Evolutionary conservation across 53 echinoderm and acorn worm genomes (phyloP).

Genomic region (Glandiceps talaboti): DNA sequence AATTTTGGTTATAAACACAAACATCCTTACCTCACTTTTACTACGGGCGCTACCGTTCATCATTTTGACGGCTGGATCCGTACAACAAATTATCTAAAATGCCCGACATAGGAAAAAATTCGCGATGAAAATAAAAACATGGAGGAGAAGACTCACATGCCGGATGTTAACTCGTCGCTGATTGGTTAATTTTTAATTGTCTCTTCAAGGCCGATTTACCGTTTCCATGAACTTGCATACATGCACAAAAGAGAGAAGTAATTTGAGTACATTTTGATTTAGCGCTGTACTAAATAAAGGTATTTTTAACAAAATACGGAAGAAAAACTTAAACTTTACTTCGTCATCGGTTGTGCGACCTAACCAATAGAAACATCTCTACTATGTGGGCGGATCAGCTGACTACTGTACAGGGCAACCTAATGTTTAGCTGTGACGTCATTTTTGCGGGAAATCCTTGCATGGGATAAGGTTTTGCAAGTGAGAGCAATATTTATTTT

Average conservation of each 20-base stretch:
- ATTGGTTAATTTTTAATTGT: background rate
- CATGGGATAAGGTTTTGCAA: too few relatives aligned
- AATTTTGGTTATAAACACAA: too few relatives aligned
- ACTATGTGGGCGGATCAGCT: too few relatives aligned
- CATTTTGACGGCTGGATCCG: background rate
- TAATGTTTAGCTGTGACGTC: background rate
- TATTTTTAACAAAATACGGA: too few relatives aligned
- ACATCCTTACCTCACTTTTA: background rate
- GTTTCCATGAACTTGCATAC: background rate
- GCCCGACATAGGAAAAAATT: background rate
- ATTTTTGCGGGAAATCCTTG: background rate
- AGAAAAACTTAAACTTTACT: too few relatives aligned
- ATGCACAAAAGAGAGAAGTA: too few relatives aligned
- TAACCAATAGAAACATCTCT: too few relatives aligned
- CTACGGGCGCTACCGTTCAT: conserved; percentile 1
- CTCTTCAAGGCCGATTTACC: background rate
- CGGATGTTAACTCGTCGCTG: background rate
- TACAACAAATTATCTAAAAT: background rate
- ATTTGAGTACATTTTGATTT: too few relatives aligned
- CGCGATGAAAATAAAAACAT: background rate
- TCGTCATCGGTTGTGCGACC: too few relatives aligned
- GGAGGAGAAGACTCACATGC: background rate
- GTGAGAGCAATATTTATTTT: too few relatives aligned
- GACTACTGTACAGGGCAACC: background rate
- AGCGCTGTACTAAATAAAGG: too few relatives aligned